phyloP scores from a whole-genome alignment of 2,888 invertebrate genomes.

The Lathronympha strigana region DNA sequence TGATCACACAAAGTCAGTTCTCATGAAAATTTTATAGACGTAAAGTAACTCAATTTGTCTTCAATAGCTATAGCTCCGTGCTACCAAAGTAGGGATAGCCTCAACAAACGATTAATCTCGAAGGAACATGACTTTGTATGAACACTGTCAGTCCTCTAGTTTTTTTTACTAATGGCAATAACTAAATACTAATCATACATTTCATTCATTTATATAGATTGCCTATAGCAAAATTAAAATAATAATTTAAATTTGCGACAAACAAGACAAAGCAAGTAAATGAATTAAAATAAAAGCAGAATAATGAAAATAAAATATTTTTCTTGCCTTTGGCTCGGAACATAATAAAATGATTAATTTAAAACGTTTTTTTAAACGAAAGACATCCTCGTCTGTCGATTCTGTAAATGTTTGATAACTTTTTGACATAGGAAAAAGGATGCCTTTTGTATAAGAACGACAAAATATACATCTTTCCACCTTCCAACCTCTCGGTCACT shows the following conservation, averaged over 20 bases:
- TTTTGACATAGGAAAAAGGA: neutral
- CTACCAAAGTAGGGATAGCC: too few relatives aligned
- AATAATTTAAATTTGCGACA: conserved; percentile 39
- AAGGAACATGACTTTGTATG: too few relatives aligned
- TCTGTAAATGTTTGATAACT: too few relatives aligned
- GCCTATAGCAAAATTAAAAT: conserved; percentile 12
- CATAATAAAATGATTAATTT: conserved; percentile 12
- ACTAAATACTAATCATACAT: conserved; percentile 13
- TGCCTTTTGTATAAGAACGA: neutral
- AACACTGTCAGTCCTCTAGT: too few relatives aligned
- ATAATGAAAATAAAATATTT: conserved; percentile 19
- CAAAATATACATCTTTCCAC: conserved; percentile 2
- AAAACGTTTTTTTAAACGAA: too few relatives aligned
- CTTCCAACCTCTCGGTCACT: conserved; percentile 6
- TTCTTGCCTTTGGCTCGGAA: conserved; percentile 35
- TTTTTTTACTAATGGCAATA: neutral
- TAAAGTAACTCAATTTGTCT: too few relatives aligned
- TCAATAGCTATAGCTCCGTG: too few relatives aligned
- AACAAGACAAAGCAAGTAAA: conserved; percentile 24
- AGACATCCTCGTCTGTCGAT: too few relatives aligned
- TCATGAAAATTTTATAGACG: too few relatives aligned
- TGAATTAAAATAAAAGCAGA: conserved; percentile 15
- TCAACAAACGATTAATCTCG: too few relatives aligned
- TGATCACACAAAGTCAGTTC: too few relatives aligned
- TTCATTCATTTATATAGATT: conserved; percentile 8